phyloP scores from a whole-genome alignment of 2,888 invertebrate genomes.

The Acanthosepion lycidas region DNA sequence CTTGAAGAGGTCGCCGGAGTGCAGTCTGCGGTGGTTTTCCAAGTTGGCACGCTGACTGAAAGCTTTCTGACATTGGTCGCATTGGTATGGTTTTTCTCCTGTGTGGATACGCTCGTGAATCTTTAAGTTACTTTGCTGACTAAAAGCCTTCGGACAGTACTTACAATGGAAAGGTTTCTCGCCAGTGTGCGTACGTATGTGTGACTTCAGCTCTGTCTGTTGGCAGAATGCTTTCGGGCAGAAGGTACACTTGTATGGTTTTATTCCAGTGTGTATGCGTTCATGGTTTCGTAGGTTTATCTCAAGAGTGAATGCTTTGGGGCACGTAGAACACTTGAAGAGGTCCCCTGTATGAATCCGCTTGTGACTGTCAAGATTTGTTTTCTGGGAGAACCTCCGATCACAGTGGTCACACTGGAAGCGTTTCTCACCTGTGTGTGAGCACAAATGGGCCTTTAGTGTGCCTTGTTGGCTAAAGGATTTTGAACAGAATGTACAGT shows the following conservation, averaged over 20 bases:
- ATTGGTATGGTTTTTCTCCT: conserved; percentile 40
- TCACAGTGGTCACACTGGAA: conserved; percentile 44
- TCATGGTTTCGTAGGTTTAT: conserved; percentile 3
- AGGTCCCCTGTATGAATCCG: neutral
- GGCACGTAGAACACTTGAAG: conserved; percentile 41
- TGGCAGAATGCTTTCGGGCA: conserved; percentile 43
- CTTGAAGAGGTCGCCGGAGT: conserved; percentile 45
- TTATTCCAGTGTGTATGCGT: conserved; percentile 45
- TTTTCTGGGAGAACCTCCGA: conserved; percentile 35
- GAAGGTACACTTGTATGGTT: conserved; percentile 47
- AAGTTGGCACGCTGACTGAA: conserved; percentile 37
- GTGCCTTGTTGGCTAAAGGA: conserved; percentile 39
- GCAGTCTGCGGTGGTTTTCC: conserved; percentile 35
- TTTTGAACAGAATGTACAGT: conserved; percentile 42
- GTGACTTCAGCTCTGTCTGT: conserved; percentile 24
- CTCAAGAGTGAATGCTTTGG: conserved; percentile 37
- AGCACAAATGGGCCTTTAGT: conserved; percentile 36
- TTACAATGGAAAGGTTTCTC: conserved; percentile 43
- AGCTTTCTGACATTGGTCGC: conserved; percentile 40
- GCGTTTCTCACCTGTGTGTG: conserved; percentile 39
- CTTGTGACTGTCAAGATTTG: conserved; percentile 21
- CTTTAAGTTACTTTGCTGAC: neutral
- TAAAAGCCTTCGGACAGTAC: conserved; percentile 43
- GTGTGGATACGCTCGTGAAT: conserved; percentile 40
- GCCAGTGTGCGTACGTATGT: conserved; percentile 40